Percentiles rank a stretch among this genome's conserved stretches.
Evolutionary conservation across 2,113 vertebrate genomes (phyloP).

Genomic region (Oreamnos americanus): DNA sequence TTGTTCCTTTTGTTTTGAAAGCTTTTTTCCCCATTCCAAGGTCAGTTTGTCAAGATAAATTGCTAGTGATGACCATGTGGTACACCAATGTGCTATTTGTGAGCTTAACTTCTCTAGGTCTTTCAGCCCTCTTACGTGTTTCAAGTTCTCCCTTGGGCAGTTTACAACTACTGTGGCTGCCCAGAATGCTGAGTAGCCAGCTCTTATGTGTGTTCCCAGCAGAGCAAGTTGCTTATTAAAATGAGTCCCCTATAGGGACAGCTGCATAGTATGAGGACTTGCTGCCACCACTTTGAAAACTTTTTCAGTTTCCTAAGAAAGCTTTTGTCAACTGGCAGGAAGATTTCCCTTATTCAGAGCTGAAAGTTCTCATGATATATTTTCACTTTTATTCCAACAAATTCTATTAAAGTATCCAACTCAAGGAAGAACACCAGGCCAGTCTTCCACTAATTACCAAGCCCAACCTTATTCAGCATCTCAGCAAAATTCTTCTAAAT

Average conservation of each 20-base stretch:
- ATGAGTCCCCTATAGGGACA: not conserved
- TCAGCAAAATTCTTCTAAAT: not conserved
- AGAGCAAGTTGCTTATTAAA: not conserved
- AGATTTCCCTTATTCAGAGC: not conserved
- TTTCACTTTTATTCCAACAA: not conserved
- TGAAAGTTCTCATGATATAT: not conserved
- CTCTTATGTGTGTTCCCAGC: not conserved
- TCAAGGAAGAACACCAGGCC: not conserved
- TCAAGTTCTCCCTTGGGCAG: not conserved
- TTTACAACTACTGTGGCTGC: not conserved
- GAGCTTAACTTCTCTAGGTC: not conserved
- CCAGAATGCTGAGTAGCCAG: not conserved
- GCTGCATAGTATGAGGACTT: not conserved
- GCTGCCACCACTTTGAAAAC: not conserved
- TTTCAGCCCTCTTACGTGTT: not conserved
- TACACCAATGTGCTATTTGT: not conserved
- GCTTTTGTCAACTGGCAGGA: not conserved
- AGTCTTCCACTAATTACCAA: not conserved
- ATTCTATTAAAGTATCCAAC: not conserved
- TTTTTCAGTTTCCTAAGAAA: not conserved
- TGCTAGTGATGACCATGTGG: not conserved
- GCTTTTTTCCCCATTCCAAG: not conserved
- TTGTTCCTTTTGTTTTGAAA: not conserved
- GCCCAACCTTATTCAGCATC: not conserved
- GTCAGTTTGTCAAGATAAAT: not conserved